Evolutionary conservation across 2,888 invertebrate species (phyloP), one percentile per base, ranked within the genome.

Genomic region (Ochropleura leucogaster): DNA sequence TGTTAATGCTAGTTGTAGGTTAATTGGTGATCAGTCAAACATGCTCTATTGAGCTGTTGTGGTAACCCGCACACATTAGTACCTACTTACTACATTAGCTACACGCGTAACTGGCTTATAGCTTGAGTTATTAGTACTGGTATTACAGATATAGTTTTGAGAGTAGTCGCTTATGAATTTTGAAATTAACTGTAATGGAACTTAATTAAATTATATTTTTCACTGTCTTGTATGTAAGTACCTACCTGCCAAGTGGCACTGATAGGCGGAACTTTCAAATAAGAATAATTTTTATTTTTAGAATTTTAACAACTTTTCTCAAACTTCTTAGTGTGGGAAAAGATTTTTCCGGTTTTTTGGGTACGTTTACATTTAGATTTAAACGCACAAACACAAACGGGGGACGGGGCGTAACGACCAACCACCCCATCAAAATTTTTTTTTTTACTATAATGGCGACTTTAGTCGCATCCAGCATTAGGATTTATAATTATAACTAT

Each of bases 41-140:
- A 67, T 57, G 57, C n/a, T 44, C 67, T 57, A 49, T 57, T 74
- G 67, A 55, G 66, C 44, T 57, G 10, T 67, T 74, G 78, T 49
- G 78, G 74, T 77, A 16, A 30, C n/a, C 47, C 64, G 10, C 67
- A 64, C 44, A 60, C 53, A 66, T 30, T 65, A 57, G 67, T 14
- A 59, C 40, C 59, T 16, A 40, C 30, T 30, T 30, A 30, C 30
- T 30, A 30, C 30, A 30, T 30, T 59, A 59, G 14, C 47, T 49
- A 49, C 40, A 63, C 16, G 57, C n/a, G 12, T 49, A 12, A n/a
- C 42, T 44, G 30, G 30, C n/a, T 12, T n/a, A 51, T 12, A 59
- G 57, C 9, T 57, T 40, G 42, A 49, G 47, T 77, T 30, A 67
- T 74, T 40, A 18, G 47, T 47, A 14, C 8, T 47, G 10, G 14